Base-by-base conservation (phyloP, 2,797 vertebrate genomes). In the Pseudomugil tenellus region DNA sequence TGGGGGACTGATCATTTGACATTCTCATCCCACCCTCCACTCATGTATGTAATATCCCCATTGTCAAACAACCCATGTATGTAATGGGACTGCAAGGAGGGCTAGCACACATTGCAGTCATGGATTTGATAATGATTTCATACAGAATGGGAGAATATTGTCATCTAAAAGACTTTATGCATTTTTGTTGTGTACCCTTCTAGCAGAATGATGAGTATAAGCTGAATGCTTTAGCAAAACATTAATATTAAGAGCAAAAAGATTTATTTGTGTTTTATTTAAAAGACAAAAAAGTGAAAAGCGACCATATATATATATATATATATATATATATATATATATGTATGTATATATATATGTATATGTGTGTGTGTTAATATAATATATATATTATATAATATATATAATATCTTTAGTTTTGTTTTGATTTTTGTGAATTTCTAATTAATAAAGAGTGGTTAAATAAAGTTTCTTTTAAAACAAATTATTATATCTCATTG, bases 61-160 rank as follows among this genome's bases (percentile, higher is more conserved):
- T 81, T 79, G 81, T 87, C 81, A 84, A 80, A 84, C 48, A 25
- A 10, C 48, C 48, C 75, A 82, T 84, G 75, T 69, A 76, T 83
- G 75, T 68, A 84, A 76, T 69, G 69, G 73, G 74, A 17, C 19
- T 49, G 64, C 41, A 63, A 73, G 16, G 58, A 59, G 67, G 53
- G 66, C 55, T 46, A 72, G 72, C 74, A 60, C 35, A 57, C 19
- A 12, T 68, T 32, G 26, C 70, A 74, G 61, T 69, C 26, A 6
- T 59, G 58, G 21, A 59, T 67, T 51, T 72, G 52, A 76, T 73
- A 32, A 77, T 69, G 17, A 52, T 51, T 71, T 64, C 55, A 9
- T 43, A 13, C 39, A 29, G n/a, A 41, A 32, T 74, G 48, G 61
- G 43, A 35, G 52, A 71, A 29, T 58, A 61, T 58, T 68, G 52